These are phyloP conservation scores for Bombus soroeensis DNA, from an alignment of 1,140 invertebrate species.

Conservation along the genomic window DNA sequence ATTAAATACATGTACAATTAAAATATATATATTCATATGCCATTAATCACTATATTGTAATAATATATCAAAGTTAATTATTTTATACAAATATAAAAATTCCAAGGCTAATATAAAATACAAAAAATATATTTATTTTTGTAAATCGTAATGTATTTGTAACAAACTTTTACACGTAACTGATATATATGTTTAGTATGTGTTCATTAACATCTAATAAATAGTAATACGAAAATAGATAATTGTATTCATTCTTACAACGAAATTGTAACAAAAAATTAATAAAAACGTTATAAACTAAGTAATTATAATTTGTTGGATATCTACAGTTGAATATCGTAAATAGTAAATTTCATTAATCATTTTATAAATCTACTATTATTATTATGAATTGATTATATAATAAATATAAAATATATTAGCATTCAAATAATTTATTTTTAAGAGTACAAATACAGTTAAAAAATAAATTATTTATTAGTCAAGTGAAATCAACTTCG, in stretches of 20 bases:
- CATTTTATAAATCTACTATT: neutral
- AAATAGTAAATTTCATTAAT: neutral
- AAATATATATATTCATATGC: neutral
- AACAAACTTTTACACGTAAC: neutral
- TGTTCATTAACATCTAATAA: neutral
- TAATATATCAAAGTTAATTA: neutral
- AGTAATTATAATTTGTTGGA: neutral
- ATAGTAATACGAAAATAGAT: neutral
- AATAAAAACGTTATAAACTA: neutral
- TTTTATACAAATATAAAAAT: neutral
- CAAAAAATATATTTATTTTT: conserved; percentile 13
- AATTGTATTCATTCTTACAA: neutral
- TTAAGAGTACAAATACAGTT: no score
- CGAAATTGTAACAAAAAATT: neutral
- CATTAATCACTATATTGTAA: neutral
- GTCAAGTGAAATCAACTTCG: neutral
- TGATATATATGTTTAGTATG: neutral
- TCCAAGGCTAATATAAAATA: conserved; percentile 15
- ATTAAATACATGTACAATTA: neutral
- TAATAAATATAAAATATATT: neutral
- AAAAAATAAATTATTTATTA: neutral
- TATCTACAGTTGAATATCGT: neutral
- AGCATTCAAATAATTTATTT: no score
- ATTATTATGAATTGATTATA: neutral
- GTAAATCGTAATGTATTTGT: neutral